A percentile compares a stretch with the other conserved stretches of the same genome.
phyloP scores from a whole-genome alignment of 2,888 invertebrate genomes.

The Odontocerum albicorne region DNA sequence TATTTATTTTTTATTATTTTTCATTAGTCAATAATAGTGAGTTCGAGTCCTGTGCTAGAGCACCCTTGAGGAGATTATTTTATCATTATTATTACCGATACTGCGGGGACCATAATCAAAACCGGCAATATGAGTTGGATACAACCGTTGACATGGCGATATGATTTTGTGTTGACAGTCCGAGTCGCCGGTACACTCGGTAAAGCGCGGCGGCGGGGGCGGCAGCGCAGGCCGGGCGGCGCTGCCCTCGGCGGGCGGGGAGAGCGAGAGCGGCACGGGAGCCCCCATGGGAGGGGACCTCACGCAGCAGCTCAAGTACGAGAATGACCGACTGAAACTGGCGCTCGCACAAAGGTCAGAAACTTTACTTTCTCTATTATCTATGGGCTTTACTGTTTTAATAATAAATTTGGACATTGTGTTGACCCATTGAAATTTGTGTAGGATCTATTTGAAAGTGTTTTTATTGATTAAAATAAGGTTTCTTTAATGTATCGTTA shows the following conservation, averaged over 20 bases:
- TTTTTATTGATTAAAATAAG: no score
- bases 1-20: neutral
- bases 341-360: conserved; percentile 91
- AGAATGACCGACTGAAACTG: conserved; percentile 93
- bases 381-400: no score
- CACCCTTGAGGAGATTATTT: no score
- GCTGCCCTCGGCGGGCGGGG: conserved; percentile 40
- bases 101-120: no score
- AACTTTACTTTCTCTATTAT: neutral
- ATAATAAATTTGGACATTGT: no score
- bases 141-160: no score
- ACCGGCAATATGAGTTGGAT: no score
- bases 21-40: no score
- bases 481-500: no score
- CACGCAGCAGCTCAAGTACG: conserved; percentile 92
- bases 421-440: neutral
- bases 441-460: no score
- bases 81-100: no score
- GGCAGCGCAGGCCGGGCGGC: conserved; percentile 35
- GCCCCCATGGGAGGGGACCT: conserved; percentile 46
- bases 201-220: conserved; percentile 21
- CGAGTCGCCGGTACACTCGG: conserved; percentile 38
- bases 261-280: conserved; percentile 42
- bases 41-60: no score
- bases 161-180: conserved; percentile 39